These are phyloP conservation scores for Drosophila lacertosa DNA, from an alignment of 1,140 invertebrate species.

Conservation along the genomic window DNA sequence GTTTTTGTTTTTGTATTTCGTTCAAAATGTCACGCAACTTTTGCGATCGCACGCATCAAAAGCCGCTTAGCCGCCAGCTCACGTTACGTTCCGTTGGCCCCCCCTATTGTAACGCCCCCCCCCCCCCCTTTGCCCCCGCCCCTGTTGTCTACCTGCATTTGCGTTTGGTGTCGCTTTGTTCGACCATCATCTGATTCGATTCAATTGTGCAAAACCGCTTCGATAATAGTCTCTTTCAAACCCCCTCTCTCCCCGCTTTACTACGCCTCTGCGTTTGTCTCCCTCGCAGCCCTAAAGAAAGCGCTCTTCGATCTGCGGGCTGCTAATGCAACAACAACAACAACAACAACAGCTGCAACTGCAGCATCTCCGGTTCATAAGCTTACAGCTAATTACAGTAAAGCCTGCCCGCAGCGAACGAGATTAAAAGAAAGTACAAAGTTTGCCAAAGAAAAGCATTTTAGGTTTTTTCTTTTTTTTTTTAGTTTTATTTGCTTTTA, in stretches of 20 bases:
- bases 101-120: background rate
- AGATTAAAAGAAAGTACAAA: too few relatives aligned
- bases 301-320: background rate
- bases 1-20: too few relatives aligned
- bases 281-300: background rate
- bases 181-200: background rate
- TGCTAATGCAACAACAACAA: background rate
- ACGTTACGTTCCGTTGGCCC: background rate
- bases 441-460: too few relatives aligned
- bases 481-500: too few relatives aligned
- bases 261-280: too few relatives aligned
- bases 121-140: background rate
- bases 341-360: constrained; percentile 1
- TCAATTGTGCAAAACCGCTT: too few relatives aligned
- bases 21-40: constrained; percentile 45
- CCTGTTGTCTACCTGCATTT: background rate
- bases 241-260: background rate
- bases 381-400: background rate
- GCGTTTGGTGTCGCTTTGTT: background rate
- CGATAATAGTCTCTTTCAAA: too few relatives aligned
- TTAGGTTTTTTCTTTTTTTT: too few relatives aligned
- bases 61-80: constrained; percentile 51
- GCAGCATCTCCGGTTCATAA: constrained; percentile 8
- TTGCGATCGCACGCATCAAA: constrained; percentile 32
- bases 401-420: background rate